A percentile compares a stretch with the other conserved stretches of the same genome.
phyloP scores from a whole-genome alignment of 37 sponge, comb jelly and placozoan species.

The Eunapius fragilis region DNA sequence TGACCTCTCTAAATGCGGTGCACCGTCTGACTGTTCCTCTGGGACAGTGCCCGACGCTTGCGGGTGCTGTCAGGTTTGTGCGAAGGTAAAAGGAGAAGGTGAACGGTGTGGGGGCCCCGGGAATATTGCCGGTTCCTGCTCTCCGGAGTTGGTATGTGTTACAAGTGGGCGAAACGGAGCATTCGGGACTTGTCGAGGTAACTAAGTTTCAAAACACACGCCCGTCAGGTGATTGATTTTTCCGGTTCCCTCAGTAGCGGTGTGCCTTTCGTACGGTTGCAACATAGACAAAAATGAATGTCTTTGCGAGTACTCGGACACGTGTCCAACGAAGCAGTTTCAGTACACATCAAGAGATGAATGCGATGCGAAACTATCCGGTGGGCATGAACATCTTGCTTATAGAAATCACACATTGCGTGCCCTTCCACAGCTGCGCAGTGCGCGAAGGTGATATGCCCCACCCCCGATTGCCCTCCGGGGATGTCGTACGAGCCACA shows the following conservation, averaged over 20 bases:
- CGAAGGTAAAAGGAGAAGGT: not conserved
- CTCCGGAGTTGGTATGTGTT: not conserved
- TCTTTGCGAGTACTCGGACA: not conserved
- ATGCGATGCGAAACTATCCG: not conserved
- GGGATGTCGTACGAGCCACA: constrained; percentile 5
- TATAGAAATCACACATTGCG: not conserved
- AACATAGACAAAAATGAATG: not conserved
- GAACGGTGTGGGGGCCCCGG: not conserved
- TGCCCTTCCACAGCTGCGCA: not conserved
- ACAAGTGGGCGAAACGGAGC: not conserved
- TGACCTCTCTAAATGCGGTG: not conserved
- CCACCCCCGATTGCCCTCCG: not conserved
- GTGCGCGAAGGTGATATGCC: constrained; percentile 1
- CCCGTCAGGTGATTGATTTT: no score
- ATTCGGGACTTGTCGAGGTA: constrained; percentile 24
- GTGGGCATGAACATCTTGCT: not conserved
- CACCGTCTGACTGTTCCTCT: not conserved
- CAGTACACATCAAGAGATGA: not conserved
- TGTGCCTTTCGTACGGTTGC: constrained; percentile 3
- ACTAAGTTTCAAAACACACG: not conserved
- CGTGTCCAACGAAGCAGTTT: not conserved
- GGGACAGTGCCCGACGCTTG: constrained; percentile 7
- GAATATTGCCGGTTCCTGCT: not conserved
- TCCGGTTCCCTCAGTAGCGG: not conserved
- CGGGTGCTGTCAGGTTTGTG: constrained; percentile 11